Evolutionary conservation across 2,888 invertebrate genomes (phyloP).

Genomic region (Acleris laterana): DNA sequence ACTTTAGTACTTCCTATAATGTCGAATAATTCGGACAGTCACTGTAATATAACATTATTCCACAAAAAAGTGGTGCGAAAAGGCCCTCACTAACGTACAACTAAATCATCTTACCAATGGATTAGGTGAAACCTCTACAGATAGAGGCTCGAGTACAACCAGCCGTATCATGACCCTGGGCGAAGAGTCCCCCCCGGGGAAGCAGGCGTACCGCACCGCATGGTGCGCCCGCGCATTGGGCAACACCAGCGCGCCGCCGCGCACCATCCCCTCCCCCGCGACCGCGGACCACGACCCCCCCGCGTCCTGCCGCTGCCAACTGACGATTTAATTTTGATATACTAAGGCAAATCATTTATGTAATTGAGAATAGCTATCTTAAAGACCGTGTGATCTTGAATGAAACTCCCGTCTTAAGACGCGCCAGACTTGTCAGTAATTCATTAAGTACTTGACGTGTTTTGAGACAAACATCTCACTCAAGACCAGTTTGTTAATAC

Average conservation of each 20-base stretch:
- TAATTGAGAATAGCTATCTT: background rate
- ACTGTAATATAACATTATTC: too few relatives aligned
- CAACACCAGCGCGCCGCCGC: conserved; percentile 73
- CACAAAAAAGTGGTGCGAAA: too few relatives aligned
- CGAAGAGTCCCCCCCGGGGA: conserved; percentile 87
- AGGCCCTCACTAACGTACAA: too few relatives aligned
- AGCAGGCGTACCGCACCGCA: conserved; percentile 88
- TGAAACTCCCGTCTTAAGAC: too few relatives aligned
- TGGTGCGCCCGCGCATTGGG: conserved; percentile 86
- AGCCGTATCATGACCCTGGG: conserved; percentile 87
- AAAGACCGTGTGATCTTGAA: too few relatives aligned
- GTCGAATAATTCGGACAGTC: too few relatives aligned
- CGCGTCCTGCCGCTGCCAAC: conserved; percentile 78
- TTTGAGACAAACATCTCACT: too few relatives aligned
- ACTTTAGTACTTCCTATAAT: too few relatives aligned
- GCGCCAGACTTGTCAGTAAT: too few relatives aligned
- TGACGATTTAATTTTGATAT: conserved; percentile 48
- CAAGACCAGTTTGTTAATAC: too few relatives aligned
- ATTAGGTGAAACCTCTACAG: conserved; percentile 86
- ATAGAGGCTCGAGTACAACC: conserved; percentile 87
- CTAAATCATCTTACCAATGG: conserved; percentile 80
- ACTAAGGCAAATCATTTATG: background rate
- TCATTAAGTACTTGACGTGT: too few relatives aligned
- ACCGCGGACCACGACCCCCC: conserved; percentile 67
- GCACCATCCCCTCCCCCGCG: conserved; percentile 65